Evolutionary conservation across 2,888 invertebrate genomes (phyloP), one percentile per base, ranked within the genome.

Genomic region (Andrena bicolor): DNA sequence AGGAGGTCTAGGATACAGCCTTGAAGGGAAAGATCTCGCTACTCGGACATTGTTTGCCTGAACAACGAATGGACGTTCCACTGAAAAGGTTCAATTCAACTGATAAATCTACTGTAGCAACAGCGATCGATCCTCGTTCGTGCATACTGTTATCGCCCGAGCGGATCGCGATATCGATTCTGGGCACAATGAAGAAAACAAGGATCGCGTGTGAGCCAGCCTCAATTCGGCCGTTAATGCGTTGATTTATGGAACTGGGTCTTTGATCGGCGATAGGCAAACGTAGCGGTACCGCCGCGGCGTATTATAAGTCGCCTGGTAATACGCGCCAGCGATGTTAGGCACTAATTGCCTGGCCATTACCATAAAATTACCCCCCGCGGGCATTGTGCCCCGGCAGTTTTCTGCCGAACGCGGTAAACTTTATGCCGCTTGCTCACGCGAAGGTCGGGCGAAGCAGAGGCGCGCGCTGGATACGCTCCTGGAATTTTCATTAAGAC

Each of bases 161-260:
- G 20, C 28, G 28, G 28, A 81, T 74, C 80, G 64, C 56, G 2
- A 30, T 32, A 63, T 69, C 69, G n/a, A 69, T 69, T 69, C 68
- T 30, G 51, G 30, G 65, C 41, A 74, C 76, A 64, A 35, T 53
- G 35, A 51, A 63, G 53, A 70, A 56, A 76, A 61, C 74, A 56
- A 51, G 69, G 64, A 53, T 82, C 76, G 76, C 83, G 83, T 80
- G 79, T 7, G 65, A 76, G 49, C n/a, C 23, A 26, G 53, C 30
- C 60, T 66, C 51, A 70, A 81, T 73, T 83, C 61, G 77, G 69
- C 64, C 72, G 41, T 70, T 66, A 70, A 70, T 32, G 49, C 70
- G 63, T 48, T 32, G 77, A 74, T 32, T 77, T 77, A 77, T 77
- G 82, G 66, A 83, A 82, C 73, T 83, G 77, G 73, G 77, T 74